These are phyloP conservation scores for Brachyptera putata DNA, from an alignment of 2,888 invertebrate species.

Conservation along the genomic window DNA sequence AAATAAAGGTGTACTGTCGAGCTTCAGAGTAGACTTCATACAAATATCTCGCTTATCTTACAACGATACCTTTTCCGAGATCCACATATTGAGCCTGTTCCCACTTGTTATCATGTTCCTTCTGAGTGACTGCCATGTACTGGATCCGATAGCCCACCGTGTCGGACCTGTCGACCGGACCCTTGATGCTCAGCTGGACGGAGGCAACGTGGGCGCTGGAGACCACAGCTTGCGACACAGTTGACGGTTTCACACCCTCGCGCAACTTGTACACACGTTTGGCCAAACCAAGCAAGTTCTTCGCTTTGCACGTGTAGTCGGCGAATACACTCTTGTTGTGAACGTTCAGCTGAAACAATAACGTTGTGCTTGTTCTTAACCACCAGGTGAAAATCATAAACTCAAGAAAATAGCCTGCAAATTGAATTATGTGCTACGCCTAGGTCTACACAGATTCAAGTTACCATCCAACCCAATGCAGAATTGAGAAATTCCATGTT, in stretches of 20 bases:
- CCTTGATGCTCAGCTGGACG: conserved; percentile 45
- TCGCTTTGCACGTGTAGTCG: conserved; percentile 52
- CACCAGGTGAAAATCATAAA: too few species aligned
- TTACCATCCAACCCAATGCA: too few species aligned
- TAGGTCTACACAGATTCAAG: too few species aligned
- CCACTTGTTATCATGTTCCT: conserved; percentile 31
- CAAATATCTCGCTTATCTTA: too few species aligned
- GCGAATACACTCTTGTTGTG: conserved; percentile 41
- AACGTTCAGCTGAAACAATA: conserved; percentile 35
- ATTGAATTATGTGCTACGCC: too few species aligned
- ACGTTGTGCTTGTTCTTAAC: too few species aligned
- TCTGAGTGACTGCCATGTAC: conserved; percentile 29
- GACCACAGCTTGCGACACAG: conserved; percentile 44
- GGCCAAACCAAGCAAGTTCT: conserved; percentile 50
- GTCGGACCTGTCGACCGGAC: conserved; percentile 35
- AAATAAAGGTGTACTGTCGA: too few species aligned
- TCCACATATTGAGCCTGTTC: conserved; percentile 27
- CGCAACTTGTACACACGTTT: conserved; percentile 49
- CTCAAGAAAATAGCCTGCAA: too few species aligned
- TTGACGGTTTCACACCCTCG: conserved; percentile 52
- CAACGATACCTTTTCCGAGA: conserved; percentile 33
- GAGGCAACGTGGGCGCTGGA: conserved; percentile 46
- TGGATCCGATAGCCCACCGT: conserved; percentile 33
- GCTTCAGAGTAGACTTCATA: too few species aligned
- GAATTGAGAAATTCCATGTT: too few species aligned